These are phyloP conservation scores for Chloroceryle amazona DNA, from an alignment of 2,797 vertebrate species.

Conservation along the genomic window DNA sequence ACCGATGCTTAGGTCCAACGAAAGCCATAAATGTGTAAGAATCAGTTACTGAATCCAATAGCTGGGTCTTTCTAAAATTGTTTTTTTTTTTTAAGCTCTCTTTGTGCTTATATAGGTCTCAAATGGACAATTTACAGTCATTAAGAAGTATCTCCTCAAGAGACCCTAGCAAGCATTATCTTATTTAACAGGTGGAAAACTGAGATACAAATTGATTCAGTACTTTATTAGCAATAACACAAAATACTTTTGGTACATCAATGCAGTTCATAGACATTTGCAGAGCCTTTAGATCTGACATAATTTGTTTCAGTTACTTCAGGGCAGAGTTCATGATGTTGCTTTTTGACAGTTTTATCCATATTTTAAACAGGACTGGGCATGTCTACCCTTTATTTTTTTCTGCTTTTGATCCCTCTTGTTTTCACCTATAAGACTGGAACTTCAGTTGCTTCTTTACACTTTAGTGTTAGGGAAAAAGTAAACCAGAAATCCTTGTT, in stretches of 20 bases:
- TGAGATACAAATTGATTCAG: background rate
- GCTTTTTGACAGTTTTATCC: background rate
- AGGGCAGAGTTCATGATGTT: background rate
- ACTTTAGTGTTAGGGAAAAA: background rate
- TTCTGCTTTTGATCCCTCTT: background rate
- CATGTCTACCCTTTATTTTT: background rate
- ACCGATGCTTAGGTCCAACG: background rate
- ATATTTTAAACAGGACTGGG: background rate
- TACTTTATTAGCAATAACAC: background rate
- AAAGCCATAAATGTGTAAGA: background rate
- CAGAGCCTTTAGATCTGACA: background rate
- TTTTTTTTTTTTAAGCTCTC: background rate
- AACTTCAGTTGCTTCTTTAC: background rate
- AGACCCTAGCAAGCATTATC: background rate
- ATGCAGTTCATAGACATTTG: background rate
- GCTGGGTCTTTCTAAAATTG: background rate
- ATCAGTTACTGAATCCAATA: background rate
- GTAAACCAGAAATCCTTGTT: background rate
- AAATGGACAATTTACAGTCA: background rate
- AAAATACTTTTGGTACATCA: background rate
- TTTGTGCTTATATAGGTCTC: background rate
- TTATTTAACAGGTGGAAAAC: background rate
- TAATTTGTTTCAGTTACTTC: background rate
- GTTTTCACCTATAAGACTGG: background rate
- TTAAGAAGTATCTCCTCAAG: background rate